Conservation (phyloP, 2,113 vertebrate genomes). For the Ptilonorhynchus violaceus region DNA sequence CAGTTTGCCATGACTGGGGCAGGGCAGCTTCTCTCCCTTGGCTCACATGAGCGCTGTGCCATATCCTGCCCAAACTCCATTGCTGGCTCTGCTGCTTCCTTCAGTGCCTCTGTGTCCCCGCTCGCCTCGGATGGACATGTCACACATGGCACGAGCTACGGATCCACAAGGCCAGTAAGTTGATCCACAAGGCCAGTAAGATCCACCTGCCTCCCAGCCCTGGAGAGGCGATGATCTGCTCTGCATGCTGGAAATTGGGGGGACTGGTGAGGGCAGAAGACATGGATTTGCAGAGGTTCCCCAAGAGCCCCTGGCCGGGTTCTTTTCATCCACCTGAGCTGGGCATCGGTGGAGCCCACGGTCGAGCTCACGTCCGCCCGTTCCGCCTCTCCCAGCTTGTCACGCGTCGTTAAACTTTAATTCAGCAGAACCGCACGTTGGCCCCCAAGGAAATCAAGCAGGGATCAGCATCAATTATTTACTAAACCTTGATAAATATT, state of each 20-base stretch:
- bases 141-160: fast-evolving
- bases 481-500: slow-evolving; percentile 57
- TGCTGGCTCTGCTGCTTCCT: neutral
- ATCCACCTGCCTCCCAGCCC: too few relatives aligned
- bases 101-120: neutral
- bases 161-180: neutral
- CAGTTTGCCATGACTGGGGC: neutral
- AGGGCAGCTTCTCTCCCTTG: neutral
- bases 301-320: fast-evolving
- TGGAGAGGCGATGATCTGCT: neutral
- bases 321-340: fast-evolving
- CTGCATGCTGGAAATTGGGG: fast-evolving
- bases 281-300: neutral
- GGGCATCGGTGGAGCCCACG: neutral
- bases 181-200: too few relatives aligned
- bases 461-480: slow-evolving; percentile 49
- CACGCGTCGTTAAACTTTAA: neutral
- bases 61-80: neutral
- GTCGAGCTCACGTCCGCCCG: neutral
- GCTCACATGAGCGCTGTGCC: fast-evolving
- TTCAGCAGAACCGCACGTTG: neutral
- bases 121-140: fast-evolving
- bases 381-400: neutral
- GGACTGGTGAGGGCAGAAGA: neutral
- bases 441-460: slow-evolving; percentile 48